Conservation (phyloP, 2,113 vertebrate species). For the Piliocolobus tephrosceles region DNA sequence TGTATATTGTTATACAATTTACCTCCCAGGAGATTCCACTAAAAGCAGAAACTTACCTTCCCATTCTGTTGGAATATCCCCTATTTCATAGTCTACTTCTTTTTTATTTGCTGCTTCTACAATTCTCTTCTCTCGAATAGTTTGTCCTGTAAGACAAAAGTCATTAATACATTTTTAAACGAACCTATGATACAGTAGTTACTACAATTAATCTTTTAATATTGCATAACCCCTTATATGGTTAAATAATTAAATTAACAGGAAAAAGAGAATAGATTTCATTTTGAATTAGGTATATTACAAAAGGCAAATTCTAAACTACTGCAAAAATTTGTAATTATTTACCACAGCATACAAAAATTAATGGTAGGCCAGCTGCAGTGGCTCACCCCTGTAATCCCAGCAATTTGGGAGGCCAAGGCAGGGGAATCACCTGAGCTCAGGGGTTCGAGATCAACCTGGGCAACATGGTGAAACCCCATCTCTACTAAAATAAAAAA, state of each 20-base stretch:
- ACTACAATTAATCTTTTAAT: background rate
- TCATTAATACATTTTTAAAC: constrained; percentile 47
- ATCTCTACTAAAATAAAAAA: too few relatives aligned
- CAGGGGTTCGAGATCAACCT: too few relatives aligned
- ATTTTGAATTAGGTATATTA: constrained; percentile 6
- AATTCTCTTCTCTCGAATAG: constrained; percentile 89
- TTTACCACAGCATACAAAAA: background rate
- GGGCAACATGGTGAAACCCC: too few relatives aligned
- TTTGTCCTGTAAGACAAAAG: constrained; percentile 86
- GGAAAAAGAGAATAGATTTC: background rate
- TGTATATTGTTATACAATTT: background rate
- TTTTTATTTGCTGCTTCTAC: constrained; percentile 87
- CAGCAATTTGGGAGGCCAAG: too few relatives aligned
- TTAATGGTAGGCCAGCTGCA: background rate
- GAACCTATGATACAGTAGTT: background rate
- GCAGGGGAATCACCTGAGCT: too few relatives aligned
- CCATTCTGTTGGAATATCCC: constrained; percentile 95
- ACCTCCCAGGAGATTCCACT: background rate
- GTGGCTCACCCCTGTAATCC: too few relatives aligned
- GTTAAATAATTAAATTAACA: constrained; percentile 27
- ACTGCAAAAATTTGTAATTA: background rate
- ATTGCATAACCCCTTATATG: background rate
- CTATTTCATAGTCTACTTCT: constrained; percentile 87
- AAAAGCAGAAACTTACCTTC: constrained; percentile 88
- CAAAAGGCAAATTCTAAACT: constrained; percentile 25